These are phyloP conservation scores for Timema podura DNA, from an alignment of 2,888 invertebrate genomes.

Conservation along the genomic window DNA sequence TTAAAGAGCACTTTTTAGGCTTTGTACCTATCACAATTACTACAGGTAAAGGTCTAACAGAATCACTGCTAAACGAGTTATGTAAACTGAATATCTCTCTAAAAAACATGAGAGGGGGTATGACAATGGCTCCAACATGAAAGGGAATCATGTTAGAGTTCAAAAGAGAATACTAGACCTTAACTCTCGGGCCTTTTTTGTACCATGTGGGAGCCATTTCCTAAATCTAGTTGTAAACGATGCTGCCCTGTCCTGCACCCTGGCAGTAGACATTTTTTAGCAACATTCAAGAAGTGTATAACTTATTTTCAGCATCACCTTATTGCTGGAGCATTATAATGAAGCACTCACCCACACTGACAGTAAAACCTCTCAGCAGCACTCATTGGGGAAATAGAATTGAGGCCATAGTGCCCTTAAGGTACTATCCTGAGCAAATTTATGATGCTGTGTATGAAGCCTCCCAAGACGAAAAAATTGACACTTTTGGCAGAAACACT, in stretches of 20 bases:
- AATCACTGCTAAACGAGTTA: not conserved
- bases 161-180: slow-evolving; percentile 4
- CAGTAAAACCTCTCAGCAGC: not conserved
- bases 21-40: slow-evolving; percentile 1
- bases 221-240: not conserved
- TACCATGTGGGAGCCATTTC: not conserved
- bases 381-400: not conserved
- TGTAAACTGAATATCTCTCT: not conserved
- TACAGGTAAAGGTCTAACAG: not conserved
- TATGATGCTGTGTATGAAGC: not conserved
- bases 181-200: not conserved
- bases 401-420: not conserved
- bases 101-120: slow-evolving; percentile 11
- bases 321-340: not conserved
- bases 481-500: not conserved
- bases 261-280: not conserved
- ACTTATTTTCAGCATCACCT: not conserved
- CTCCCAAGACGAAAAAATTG: not conserved
- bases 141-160: not conserved
- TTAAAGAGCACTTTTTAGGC: not conserved
- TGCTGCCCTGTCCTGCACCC: not conserved
- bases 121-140: slow-evolving; percentile 1
- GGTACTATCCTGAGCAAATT: not conserved
- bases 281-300: not conserved
- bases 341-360: slow-evolving; percentile 4